phyloP scores from a whole-genome alignment of 1,140 invertebrate genomes.

The Macrobrachium nipponense region DNA sequence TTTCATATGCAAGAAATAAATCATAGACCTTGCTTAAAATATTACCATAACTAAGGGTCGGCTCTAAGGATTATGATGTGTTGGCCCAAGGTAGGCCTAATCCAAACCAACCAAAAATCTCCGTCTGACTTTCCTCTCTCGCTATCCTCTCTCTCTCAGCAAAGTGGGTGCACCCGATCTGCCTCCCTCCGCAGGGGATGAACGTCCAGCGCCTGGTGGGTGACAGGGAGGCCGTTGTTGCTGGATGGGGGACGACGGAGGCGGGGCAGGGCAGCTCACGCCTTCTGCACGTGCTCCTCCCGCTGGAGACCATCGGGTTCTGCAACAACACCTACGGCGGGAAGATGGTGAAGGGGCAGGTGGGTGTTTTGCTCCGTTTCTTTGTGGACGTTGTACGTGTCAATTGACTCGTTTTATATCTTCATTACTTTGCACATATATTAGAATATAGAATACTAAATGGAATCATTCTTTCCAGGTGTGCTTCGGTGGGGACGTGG shows the following conservation, averaged over 20 bases:
- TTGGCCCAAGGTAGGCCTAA: too few relatives aligned
- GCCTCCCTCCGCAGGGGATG: not conserved
- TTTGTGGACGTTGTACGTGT: not conserved
- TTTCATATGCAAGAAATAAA: too few relatives aligned
- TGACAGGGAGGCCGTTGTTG: conserved; percentile 70
- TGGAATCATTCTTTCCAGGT: conserved; percentile 56
- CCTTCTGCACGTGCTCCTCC: not conserved
- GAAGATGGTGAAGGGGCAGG: not conserved
- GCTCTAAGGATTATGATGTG: too few relatives aligned
- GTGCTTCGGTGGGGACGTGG: conserved; percentile 67
- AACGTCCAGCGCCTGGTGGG: not conserved
- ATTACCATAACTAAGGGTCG: too few relatives aligned
- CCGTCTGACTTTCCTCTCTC: too few relatives aligned
- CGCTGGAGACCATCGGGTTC: not conserved
- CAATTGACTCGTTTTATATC: too few relatives aligned
- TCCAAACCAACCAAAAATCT: too few relatives aligned
- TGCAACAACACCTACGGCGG: not conserved
- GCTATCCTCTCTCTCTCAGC: too few relatives aligned
- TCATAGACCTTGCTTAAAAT: too few relatives aligned
- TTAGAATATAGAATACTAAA: not conserved
- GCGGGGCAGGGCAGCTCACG: not conserved
- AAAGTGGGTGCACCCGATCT: not conserved
- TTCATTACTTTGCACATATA: too few relatives aligned
- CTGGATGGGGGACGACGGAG: conserved; percentile 73
- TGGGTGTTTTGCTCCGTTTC: too few relatives aligned